Conservation (phyloP, 53 echinoderm and acorn worm species). For the Henricia sp. region DNA sequence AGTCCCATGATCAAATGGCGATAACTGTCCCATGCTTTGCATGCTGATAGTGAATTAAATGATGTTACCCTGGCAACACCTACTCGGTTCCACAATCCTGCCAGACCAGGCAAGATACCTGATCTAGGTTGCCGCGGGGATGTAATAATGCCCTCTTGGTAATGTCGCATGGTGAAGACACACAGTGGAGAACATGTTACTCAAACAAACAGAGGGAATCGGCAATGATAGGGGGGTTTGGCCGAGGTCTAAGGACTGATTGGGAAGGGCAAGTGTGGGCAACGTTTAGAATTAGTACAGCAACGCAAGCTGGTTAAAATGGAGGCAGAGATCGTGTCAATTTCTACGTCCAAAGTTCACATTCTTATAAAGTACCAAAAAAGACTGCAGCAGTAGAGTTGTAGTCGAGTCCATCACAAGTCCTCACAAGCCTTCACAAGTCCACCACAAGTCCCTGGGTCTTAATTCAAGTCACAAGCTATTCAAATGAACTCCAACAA, state of each 20-base stretch:
- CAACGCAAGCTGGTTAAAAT: too few species aligned
- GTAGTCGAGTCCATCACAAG: too few species aligned
- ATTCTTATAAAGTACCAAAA: too few species aligned
- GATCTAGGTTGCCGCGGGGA: conserved; percentile 38
- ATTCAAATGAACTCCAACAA: too few species aligned
- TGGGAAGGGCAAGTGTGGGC: background rate
- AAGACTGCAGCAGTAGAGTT: too few species aligned
- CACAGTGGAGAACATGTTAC: conserved; percentile 30
- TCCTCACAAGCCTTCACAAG: too few species aligned
- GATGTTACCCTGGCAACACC: conserved; percentile 50
- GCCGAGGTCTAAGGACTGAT: background rate
- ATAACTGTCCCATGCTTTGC: conserved; percentile 54
- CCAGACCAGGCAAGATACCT: conserved; percentile 46
- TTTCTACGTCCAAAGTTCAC: too few species aligned
- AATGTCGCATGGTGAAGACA: conserved; percentile 29
- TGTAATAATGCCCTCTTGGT: conserved; percentile 44
- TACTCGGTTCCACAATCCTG: conserved; percentile 43
- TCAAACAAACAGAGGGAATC: conserved; percentile 23
- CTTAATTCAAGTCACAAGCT: too few species aligned
- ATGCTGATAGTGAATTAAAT: conserved; percentile 65
- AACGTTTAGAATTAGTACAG: too few species aligned
- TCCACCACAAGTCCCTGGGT: too few species aligned
- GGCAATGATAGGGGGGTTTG: background rate
- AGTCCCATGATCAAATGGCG: conserved; percentile 53
- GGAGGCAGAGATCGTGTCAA: too few species aligned